phyloP scores from a whole-genome alignment of 53 echinoderm and acorn worm species.

The Pentamera pediparva region DNA sequence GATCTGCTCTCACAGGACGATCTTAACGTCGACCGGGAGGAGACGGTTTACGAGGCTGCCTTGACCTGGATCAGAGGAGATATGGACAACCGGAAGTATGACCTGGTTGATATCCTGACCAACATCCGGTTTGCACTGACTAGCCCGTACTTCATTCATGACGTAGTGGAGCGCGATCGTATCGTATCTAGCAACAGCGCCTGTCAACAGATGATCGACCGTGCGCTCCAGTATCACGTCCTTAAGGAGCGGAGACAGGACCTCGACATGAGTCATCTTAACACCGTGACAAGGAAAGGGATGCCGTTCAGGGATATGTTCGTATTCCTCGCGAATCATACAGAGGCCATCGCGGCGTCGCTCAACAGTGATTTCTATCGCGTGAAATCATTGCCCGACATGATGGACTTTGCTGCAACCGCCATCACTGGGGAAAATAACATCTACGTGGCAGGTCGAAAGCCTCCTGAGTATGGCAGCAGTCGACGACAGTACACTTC shows the following conservation, averaged over 20 bases:
- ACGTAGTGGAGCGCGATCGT: constrained; percentile 91
- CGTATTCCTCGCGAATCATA: constrained; percentile 80
- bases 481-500: constrained; percentile 65
- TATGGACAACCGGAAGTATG: constrained; percentile 65
- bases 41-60: constrained; percentile 81
- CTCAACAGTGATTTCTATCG: constrained; percentile 56
- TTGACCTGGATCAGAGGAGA: constrained; percentile 94
- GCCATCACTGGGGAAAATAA: constrained; percentile 96
- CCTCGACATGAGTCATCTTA: constrained; percentile 78
- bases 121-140: constrained; percentile 87
- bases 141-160: constrained; percentile 99
- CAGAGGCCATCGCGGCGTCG: constrained; percentile 61
- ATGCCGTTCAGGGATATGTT: constrained; percentile 98
- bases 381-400: constrained; percentile 82
- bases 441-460: constrained; percentile 76
- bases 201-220: constrained; percentile 90
- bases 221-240: constrained; percentile 93
- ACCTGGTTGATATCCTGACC: constrained; percentile 68
- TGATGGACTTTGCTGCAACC: constrained; percentile 87
- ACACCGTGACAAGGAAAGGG: constrained; percentile 78
- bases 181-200: constrained; percentile 82
- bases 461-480: constrained; percentile 78
- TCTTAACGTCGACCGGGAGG: constrained; percentile 86
- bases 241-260: constrained; percentile 85
- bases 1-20: constrained; percentile 89